Percentiles rank a stretch among this genome's conserved stretches.
Conservation (phyloP, 2,113 vertebrate genomes). For the Anhinga anhinga region DNA sequence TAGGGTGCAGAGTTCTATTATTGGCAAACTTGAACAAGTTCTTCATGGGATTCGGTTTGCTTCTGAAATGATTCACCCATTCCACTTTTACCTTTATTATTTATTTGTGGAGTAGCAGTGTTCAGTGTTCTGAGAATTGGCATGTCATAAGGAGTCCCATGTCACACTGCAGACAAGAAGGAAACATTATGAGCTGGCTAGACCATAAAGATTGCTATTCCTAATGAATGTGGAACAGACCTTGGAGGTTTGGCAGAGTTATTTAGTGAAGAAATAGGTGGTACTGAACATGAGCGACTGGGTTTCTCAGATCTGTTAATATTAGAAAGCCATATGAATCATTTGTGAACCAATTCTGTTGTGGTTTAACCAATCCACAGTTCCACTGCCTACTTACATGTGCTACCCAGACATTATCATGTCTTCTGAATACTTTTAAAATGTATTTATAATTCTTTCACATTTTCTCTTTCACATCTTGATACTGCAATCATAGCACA, state of each 20-base stretch:
- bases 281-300: background rate
- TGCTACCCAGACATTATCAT: background rate
- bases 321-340: background rate
- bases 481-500: background rate
- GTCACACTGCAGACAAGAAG: background rate
- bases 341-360: background rate
- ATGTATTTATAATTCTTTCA: background rate
- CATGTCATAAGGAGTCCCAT: background rate
- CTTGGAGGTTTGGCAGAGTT: background rate
- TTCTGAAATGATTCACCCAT: background rate
- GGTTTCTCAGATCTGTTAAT: background rate
- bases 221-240: background rate
- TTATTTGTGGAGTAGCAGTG: background rate
- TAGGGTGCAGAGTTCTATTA: background rate
- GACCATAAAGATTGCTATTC: background rate
- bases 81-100: background rate
- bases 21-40: background rate
- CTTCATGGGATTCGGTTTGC: background rate
- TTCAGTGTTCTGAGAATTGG: background rate
- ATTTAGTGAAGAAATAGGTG: background rate
- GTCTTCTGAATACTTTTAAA: background rate
- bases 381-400: background rate
- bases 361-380: background rate
- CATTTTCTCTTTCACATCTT: background rate
- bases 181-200: background rate